Conservation (phyloP, 2,113 vertebrate species). For the Saccopteryx bilineata region DNA sequence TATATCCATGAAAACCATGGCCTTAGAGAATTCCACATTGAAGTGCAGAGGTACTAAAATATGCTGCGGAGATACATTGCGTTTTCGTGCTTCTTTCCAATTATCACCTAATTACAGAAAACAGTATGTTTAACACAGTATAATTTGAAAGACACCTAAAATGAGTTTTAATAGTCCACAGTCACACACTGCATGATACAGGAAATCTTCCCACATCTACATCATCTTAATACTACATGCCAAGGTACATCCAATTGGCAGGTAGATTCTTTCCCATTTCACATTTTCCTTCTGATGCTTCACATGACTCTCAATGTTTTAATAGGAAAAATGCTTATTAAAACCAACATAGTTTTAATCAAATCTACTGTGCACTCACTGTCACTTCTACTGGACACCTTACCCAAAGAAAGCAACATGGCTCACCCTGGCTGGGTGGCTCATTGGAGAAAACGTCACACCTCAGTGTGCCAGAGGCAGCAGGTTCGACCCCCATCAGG, state of each 20-base stretch:
- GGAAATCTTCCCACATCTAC: not conserved
- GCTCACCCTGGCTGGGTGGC: too few species aligned
- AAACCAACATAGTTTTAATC: not conserved
- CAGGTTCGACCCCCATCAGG: too few species aligned
- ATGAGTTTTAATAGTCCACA: slow-evolving; percentile 30
- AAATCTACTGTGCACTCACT: not conserved
- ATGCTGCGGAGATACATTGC: slow-evolving; percentile 92
- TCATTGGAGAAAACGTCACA: too few species aligned
- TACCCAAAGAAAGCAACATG: not conserved
- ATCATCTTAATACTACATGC: not conserved
- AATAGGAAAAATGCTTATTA: not conserved
- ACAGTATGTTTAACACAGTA: not conserved
- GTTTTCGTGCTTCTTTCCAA: slow-evolving; percentile 95
- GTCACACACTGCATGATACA: not conserved
- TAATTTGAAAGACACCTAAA: slow-evolving; percentile 26
- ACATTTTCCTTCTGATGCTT: not conserved
- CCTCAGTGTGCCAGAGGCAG: too few species aligned
- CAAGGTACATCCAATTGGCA: not conserved
- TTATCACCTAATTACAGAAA: slow-evolving; percentile 90
- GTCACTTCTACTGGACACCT: not conserved
- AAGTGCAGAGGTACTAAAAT: slow-evolving; percentile 97
- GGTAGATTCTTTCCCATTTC: not conserved
- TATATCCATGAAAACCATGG: slow-evolving; percentile 96
- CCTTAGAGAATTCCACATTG: slow-evolving; percentile 94
- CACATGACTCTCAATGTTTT: not conserved